Conservation (phyloP, 2,797 vertebrate species). For the Garrulus glandarius region DNA sequence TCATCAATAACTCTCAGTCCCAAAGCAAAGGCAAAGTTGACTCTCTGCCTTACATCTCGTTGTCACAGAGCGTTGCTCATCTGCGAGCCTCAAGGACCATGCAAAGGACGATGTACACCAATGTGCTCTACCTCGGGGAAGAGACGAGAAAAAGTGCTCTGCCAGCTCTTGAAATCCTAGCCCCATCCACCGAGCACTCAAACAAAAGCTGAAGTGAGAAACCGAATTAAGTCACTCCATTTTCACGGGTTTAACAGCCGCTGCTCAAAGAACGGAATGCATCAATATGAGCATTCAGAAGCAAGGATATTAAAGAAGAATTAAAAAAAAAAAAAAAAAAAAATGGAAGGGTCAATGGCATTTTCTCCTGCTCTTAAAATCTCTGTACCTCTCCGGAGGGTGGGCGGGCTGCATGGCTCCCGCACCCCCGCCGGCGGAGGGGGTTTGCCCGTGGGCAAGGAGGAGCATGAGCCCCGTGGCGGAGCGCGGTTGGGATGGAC, state of each 20-base stretch:
- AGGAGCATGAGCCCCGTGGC: not conserved
- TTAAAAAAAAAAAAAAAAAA: not conserved
- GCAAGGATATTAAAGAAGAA: not conserved
- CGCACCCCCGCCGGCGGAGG: rapidly evolving
- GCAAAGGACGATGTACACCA: rapidly evolving
- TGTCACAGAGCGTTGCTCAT: not conserved
- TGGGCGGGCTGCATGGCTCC: not conserved
- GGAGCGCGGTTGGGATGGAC: not conserved
- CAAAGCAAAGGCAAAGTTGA: not conserved
- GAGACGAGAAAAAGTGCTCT: not conserved
- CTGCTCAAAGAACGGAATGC: not conserved
- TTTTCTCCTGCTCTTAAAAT: not conserved
- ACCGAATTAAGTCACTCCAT: not conserved
- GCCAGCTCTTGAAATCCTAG: not conserved
- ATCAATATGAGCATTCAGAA: not conserved
- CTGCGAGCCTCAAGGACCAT: not conserved
- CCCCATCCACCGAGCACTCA: not conserved
- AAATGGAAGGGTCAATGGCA: not conserved
- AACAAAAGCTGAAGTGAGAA: not conserved
- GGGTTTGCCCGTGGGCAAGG: not conserved
- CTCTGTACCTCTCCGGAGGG: not conserved
- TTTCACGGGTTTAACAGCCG: not conserved
- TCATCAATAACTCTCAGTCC: not conserved
- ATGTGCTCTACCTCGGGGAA: not conserved
- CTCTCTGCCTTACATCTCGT: not conserved